phyloP scores from a whole-genome alignment of 2,113 vertebrate genomes.

The Hystrix brachyura region DNA sequence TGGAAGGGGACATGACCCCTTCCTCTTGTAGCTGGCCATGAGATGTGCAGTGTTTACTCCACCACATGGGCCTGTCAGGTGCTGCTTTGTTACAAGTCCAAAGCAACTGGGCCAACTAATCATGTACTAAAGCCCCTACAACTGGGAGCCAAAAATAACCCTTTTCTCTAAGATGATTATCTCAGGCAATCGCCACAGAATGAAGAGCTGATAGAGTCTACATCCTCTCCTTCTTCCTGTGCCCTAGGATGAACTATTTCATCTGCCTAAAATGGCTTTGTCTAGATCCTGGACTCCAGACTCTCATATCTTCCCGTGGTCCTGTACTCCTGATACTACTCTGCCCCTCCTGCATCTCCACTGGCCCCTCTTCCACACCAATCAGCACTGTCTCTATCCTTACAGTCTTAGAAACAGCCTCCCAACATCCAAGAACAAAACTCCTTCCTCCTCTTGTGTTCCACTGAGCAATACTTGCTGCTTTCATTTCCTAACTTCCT shows the following conservation, averaged over 20 bases:
- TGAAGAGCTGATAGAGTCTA: too few relatives aligned
- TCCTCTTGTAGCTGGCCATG: neutral
- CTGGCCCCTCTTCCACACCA: neutral
- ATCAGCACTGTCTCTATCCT: too few relatives aligned
- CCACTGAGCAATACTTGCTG: neutral
- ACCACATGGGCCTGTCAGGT: neutral
- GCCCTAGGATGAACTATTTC: neutral
- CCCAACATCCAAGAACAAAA: neutral
- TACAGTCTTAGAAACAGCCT: neutral
- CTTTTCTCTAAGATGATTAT: neutral
- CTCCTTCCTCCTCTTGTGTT: neutral
- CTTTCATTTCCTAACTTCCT: neutral
- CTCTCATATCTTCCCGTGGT: neutral
- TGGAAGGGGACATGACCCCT: neutral
- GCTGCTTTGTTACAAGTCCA: neutral
- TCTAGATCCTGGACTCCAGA: neutral
- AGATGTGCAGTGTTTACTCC: neutral
- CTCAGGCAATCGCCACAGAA: neutral
- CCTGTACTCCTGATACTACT: neutral
- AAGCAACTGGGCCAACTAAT: too few relatives aligned
- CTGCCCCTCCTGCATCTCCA: neutral
- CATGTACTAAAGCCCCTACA: neutral
- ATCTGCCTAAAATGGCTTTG: neutral
- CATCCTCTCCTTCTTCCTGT: neutral
- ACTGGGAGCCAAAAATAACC: neutral